phyloP scores from a whole-genome alignment of 2,888 invertebrate genomes.

The Caenorhabditis becei region DNA sequence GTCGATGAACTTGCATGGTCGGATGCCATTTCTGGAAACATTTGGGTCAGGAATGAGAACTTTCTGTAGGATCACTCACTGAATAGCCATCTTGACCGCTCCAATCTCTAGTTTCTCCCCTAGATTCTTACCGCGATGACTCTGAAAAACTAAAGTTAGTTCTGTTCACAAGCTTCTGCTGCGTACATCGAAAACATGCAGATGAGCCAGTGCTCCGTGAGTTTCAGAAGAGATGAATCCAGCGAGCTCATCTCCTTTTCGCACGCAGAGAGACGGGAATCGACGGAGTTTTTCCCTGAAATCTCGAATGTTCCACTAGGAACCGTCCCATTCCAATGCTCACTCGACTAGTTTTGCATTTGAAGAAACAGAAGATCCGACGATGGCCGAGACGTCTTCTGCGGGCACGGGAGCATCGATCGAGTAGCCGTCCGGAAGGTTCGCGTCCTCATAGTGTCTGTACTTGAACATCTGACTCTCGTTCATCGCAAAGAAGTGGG shows the following conservation, averaged over 20 bases:
- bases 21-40: conserved; percentile 44
- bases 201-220: conserved; percentile 56
- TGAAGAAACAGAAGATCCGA: conserved; percentile 20
- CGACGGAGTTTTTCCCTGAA: conserved; percentile 54
- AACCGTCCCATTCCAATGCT: not conserved
- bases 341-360: conserved; percentile 42
- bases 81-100: conserved; percentile 58
- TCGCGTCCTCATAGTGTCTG: conserved; percentile 38
- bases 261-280: conserved; percentile 57
- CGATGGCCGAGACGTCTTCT: conserved; percentile 38
- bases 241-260: conserved; percentile 53
- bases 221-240: conserved; percentile 61
- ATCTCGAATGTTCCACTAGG: not conserved
- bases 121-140: conserved; percentile 57
- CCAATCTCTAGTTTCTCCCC: conserved; percentile 61
- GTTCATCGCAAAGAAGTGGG: conserved; percentile 62
- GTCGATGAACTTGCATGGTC: conserved; percentile 63
- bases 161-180: not conserved
- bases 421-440: conserved; percentile 54
- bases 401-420: conserved; percentile 38
- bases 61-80: conserved; percentile 12
- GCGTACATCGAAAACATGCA: conserved; percentile 60
- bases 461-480: conserved; percentile 64
- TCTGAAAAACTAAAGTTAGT: conserved; percentile 19
- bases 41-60: not conserved